A percentile compares a stretch with the other conserved stretches of the same genome.
These are phyloP conservation scores for Flabesymbios commensalis DNA, from an alignment of 2,888 invertebrate species.

Conservation along the genomic window DNA sequence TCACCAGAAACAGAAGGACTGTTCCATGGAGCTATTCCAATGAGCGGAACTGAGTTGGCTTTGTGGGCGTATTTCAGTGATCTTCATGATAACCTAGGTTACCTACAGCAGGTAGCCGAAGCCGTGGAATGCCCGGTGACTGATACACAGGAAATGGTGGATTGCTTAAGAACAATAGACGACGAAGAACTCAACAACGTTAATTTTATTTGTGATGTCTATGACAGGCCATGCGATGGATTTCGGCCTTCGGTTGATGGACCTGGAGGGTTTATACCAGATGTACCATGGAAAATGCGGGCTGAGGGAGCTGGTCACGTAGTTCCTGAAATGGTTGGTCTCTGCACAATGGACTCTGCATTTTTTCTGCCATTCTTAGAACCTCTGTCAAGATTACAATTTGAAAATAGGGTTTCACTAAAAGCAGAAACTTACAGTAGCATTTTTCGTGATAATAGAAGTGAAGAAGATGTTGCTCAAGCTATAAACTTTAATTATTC, in stretches of 20 bases:
- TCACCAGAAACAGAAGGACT: conserved; percentile 25
- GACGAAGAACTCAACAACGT: too few relatives aligned
- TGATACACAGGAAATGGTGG: neutral
- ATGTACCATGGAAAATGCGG: conserved; percentile 15
- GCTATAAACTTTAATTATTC: neutral
- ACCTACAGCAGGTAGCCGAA: conserved; percentile 19
- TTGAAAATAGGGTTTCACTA: too few relatives aligned
- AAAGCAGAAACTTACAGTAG: too few relatives aligned
- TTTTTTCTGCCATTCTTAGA: too few relatives aligned
- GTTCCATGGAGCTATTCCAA: conserved; percentile 34
- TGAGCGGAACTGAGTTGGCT: conserved; percentile 30
- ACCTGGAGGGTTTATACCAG: conserved; percentile 20
- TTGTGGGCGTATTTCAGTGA: conserved; percentile 11
- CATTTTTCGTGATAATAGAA: too few relatives aligned
- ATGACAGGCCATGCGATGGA: too few relatives aligned
- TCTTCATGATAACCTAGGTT: conserved; percentile 2
- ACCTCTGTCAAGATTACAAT: too few relatives aligned
- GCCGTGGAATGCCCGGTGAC: conserved; percentile 6
- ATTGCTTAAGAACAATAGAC: neutral
- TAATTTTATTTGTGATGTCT: too few relatives aligned
- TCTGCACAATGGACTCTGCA: too few relatives aligned
- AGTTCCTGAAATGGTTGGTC: too few relatives aligned
- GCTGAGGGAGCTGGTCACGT: too few relatives aligned
- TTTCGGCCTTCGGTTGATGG: conserved; percentile 31
- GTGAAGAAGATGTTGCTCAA: neutral